Base-by-base conservation (phyloP, 2,888 invertebrate genomes). In the Brassicogethes aeneus region DNA sequence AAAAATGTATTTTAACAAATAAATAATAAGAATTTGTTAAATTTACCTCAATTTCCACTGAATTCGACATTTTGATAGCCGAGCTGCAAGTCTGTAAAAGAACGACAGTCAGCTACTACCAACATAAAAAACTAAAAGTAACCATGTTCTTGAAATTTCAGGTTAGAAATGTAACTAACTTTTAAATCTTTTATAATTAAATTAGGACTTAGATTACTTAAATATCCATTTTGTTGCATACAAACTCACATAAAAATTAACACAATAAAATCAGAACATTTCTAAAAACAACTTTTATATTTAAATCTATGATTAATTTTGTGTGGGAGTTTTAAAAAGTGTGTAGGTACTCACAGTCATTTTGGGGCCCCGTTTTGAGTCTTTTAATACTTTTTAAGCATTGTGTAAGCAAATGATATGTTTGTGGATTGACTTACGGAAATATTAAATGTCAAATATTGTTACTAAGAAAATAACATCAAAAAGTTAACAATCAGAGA, bases 61-160 rank as follows among this genome's bases (percentile, higher is more conserved):
- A 59, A 60, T 63, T 64, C 47, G 64, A 62, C 65, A 65, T 65
- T 56, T 60, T 61, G 46, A 54, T 47, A 36, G 50, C 46, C 45
- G 55, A 59, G 47, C 56, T 51, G 51, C 54, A 55, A 50, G 55
- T 55, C 59, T 57, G 44, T 42, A 49, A 52, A 47, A 48, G 47
- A 47, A 44, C 45, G 39, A 44, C 35, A 45, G 5, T 23, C 23
- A 23, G 10, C 23, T 3, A 32, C 5, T 32, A 12, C 32, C 32
- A 32, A 32, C 32, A 12, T 12, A 8, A 32, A 5, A 32, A 32
- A 5, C 10, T 23, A 23, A 23, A n/a, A n/a, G n/a, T n/a, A n/a
- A n/a, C n/a, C n/a, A n/a, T n/a, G n/a, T n/a, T n/a, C n/a, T n/a
- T n/a, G n/a, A n/a, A n/a, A n/a, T n/a, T n/a, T n/a, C n/a, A n/a